Evolutionary conservation across 2,888 invertebrate genomes (phyloP).

Genomic region (Euplexia lucipara): DNA sequence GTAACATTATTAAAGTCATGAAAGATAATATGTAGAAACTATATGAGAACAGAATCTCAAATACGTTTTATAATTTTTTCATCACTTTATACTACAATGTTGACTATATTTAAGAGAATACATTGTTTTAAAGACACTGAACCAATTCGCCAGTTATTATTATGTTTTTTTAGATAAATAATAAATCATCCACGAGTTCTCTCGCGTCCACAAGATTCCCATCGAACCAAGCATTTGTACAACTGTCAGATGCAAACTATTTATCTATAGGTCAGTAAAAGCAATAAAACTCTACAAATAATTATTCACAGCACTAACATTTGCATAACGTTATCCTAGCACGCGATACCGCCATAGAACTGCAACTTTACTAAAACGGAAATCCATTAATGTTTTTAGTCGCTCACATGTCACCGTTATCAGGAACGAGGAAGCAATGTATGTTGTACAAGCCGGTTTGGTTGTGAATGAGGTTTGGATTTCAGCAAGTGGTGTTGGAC

Average conservation of each 20-base stretch:
- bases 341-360: conserved; percentile 71
- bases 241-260: conserved; percentile 57
- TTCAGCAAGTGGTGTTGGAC: conserved; percentile 48
- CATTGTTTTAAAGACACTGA: background rate
- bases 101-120: too few relatives aligned
- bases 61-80: too few relatives aligned
- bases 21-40: too few relatives aligned
- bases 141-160: background rate
- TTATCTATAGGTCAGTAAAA: conserved; percentile 69
- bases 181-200: conserved; percentile 24
- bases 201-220: conserved; percentile 49
- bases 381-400: conserved; percentile 82
- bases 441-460: conserved; percentile 68
- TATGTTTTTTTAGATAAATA: background rate
- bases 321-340: conserved; percentile 76
- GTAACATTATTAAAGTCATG: too few relatives aligned
- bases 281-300: conserved; percentile 81
- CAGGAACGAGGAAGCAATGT: conserved; percentile 75
- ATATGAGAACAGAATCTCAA: too few relatives aligned
- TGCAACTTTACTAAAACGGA: conserved; percentile 71
- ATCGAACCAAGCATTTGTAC: conserved; percentile 57
- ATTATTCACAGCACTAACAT: conserved; percentile 77
- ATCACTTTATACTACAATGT: too few relatives aligned
- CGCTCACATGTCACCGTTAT: conserved; percentile 74
- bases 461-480: conserved; percentile 53